These are phyloP conservation scores for Habropoda laboriosa DNA, from an alignment of 1,140 invertebrate species.

Conservation along the genomic window DNA sequence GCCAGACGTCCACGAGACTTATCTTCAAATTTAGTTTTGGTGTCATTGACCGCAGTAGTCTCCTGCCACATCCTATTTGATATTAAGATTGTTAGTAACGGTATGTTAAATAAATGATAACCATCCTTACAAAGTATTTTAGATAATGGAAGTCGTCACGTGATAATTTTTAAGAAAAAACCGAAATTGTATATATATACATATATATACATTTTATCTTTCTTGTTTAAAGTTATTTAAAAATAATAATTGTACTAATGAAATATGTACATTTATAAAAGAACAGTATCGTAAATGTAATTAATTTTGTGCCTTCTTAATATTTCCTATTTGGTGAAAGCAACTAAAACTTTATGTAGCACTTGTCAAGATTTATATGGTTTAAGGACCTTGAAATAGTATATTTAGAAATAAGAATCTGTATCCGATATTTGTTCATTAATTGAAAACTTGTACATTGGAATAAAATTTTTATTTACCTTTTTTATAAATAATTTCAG, in stretches of 20 bases:
- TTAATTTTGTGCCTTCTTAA: background rate
- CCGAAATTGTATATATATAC: background rate
- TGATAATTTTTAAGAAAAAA: background rate
- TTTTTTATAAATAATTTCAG: background rate
- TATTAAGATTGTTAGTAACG: background rate
- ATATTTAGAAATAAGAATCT: background rate
- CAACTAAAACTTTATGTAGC: background rate
- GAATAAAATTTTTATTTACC: background rate
- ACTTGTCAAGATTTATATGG: background rate
- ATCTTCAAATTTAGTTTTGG: background rate
- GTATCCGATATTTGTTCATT: background rate
- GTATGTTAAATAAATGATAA: background rate
- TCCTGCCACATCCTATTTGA: slow-evolving; percentile 2
- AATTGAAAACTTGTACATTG: background rate
- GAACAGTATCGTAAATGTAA: background rate
- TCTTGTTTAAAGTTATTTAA: background rate
- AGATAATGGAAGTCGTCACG: background rate
- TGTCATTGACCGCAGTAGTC: slow-evolving; percentile 43
- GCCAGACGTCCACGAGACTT: background rate
- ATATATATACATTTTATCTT: background rate
- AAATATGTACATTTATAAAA: background rate
- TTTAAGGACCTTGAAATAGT: background rate
- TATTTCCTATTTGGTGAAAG: background rate
- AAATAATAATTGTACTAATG: background rate
- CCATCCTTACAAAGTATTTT: background rate